Conservation (phyloP, 2,888 invertebrate species). For the Trachelus troglodyta region DNA sequence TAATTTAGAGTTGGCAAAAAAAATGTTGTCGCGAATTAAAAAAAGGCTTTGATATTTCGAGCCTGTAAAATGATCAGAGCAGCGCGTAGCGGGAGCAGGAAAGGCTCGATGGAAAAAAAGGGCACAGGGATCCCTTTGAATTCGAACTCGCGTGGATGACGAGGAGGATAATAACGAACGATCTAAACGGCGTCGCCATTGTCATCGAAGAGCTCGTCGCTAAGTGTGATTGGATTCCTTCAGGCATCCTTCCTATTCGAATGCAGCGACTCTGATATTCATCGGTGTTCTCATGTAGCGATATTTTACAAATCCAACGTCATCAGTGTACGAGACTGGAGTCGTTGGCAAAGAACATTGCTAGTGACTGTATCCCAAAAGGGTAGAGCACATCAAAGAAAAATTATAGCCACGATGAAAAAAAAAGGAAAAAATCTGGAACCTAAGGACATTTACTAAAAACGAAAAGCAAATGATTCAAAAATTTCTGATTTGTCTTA, state of each 20-base stretch:
- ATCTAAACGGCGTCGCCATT: background rate
- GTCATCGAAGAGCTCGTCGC: background rate
- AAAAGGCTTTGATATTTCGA: background rate
- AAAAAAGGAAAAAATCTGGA: too few species aligned
- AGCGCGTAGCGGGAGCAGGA: background rate
- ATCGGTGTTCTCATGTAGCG: background rate
- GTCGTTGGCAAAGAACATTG: background rate
- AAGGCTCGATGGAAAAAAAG: background rate
- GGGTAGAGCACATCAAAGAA: background rate
- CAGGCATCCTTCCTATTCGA: background rate
- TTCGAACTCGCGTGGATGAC: background rate
- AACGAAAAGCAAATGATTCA: too few species aligned
- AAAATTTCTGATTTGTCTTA: too few species aligned
- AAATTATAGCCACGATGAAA: background rate
- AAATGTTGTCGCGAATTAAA: background rate
- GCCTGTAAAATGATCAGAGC: background rate
- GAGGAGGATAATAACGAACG: background rate
- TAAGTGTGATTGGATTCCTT: background rate
- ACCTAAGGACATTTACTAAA: too few species aligned
- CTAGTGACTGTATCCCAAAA: background rate
- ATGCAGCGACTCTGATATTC: background rate
- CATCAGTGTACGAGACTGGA: background rate
- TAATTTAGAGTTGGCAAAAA: background rate
- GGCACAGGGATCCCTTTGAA: background rate
- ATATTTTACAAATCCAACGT: background rate